Base-by-base conservation (phyloP, 2,888 invertebrate genomes). In the Mythimna albipuncta region DNA sequence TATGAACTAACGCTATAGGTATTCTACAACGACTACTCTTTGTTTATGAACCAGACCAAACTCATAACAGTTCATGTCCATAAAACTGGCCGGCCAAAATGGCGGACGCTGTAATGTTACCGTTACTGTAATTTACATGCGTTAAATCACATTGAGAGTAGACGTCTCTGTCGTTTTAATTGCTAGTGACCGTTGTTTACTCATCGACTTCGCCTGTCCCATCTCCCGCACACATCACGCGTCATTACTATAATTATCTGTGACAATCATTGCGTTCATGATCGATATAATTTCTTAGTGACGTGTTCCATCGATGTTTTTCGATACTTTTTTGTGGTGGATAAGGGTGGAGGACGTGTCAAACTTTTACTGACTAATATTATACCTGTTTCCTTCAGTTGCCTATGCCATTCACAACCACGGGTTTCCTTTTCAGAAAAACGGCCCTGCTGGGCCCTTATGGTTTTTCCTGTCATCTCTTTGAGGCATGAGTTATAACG, bases 181-280 rank as follows among this genome's bases (percentile, higher is more conserved):
- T 77, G 72, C 64, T 55, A 35, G 26, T 50, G 57, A 26, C 41
- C 38, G 16, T 61, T 63, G 69, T 73, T 79, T 79, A 79, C 59
- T 67, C 73, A 68, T 59, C 21, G 9, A 47, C 26, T 32, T 32
- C 54, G 55, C 61, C 26, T 44, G 62, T 71, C 54, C 19, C 63
- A 52, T 59, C 38, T 54, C 44, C 75, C 75, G 64, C 16, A 19
- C 50, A 71, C 44, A 54, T 47, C 50, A 67, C 64, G 64, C 79
- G 61, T 77, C 77, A 77, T 68, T 55, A 13, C 74, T 66, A 66
- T 78, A 65, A 79, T 73, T 67, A 73, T 62, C 52, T 52, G 79
- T 63, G 55, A 63, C 73, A 79, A 57, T 58, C 55, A 72, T 57
- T 47, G 64, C 32, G 65, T 52, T 50, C 21, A 54, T 59, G 3